Percentiles rank a stretch among this genome's conserved stretches.
Conservation (phyloP, 1,140 invertebrate genomes). For the Saxidomus purpurata region DNA sequence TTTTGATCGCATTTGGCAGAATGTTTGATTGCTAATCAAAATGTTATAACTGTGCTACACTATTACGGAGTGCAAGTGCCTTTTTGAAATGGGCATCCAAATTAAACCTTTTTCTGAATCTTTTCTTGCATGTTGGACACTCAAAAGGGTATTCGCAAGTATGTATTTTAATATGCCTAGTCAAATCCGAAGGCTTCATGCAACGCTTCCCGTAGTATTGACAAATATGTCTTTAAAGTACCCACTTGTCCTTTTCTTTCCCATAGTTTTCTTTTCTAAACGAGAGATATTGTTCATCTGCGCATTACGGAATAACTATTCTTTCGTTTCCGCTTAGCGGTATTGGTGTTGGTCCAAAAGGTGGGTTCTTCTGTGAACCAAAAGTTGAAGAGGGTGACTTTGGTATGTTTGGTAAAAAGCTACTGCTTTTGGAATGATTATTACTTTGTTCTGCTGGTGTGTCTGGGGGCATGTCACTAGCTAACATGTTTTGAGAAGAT, state of each 20-base stretch:
- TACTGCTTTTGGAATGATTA: neutral
- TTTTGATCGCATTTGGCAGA: no score
- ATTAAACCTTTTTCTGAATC: conserved; percentile 26
- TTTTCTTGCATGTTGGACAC: neutral
- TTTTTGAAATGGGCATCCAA: conserved; percentile 23
- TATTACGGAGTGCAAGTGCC: conserved; percentile 7
- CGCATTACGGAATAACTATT: conserved; percentile 33
- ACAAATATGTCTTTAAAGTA: conserved; percentile 42
- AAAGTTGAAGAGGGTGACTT: neutral
- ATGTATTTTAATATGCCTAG: conserved; percentile 25
- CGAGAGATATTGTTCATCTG: conserved; percentile 44
- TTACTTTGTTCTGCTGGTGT: neutral
- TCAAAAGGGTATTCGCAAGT: conserved; percentile 36
- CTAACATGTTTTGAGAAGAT: neutral
- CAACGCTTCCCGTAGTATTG: conserved; percentile 58
- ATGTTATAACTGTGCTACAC: no score
- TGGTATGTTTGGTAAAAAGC: neutral
- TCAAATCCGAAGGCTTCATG: conserved; percentile 55
- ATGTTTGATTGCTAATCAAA: no score
- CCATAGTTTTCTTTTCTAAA: conserved; percentile 62
- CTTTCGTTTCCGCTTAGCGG: conserved; percentile 29
- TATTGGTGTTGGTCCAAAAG: neutral
- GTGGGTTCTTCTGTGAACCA: neutral
- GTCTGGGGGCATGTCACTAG: neutral
- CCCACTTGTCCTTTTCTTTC: conserved; percentile 62